phyloP scores from a whole-genome alignment of 2,113 vertebrate genomes.

The Tetrax tetrax region DNA sequence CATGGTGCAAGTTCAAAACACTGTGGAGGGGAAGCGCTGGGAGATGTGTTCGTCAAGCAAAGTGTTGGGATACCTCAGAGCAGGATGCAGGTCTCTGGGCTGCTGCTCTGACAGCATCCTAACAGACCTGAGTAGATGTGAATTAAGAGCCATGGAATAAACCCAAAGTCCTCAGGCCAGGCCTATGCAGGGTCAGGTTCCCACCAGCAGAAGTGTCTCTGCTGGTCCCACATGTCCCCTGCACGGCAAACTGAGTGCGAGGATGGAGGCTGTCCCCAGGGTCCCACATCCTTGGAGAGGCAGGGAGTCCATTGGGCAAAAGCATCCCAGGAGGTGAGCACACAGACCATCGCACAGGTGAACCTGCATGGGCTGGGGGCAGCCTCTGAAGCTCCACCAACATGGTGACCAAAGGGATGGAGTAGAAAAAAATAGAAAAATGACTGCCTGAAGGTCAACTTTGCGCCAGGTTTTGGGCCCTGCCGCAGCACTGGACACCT shows the following conservation, averaged over 20 bases:
- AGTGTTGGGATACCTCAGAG: rapidly evolving
- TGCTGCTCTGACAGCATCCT: background rate
- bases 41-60: background rate
- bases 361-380: background rate
- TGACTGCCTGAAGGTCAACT: background rate
- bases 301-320: background rate
- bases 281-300: background rate
- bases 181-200: background rate
- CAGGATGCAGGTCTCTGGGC: background rate
- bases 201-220: background rate
- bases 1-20: background rate
- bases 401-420: background rate
- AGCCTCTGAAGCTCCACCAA: background rate
- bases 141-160: background rate
- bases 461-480: background rate
- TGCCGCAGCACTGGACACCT: background rate
- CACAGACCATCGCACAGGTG: too few species aligned
- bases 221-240: background rate
- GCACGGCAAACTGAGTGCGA: background rate
- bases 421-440: background rate
- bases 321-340: background rate
- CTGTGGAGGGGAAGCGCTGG: background rate
- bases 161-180: background rate
- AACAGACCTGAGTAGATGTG: background rate
- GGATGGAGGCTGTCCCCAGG: background rate